phyloP scores from a whole-genome alignment of 2,113 vertebrate species.

The Albula glossodonta region DNA sequence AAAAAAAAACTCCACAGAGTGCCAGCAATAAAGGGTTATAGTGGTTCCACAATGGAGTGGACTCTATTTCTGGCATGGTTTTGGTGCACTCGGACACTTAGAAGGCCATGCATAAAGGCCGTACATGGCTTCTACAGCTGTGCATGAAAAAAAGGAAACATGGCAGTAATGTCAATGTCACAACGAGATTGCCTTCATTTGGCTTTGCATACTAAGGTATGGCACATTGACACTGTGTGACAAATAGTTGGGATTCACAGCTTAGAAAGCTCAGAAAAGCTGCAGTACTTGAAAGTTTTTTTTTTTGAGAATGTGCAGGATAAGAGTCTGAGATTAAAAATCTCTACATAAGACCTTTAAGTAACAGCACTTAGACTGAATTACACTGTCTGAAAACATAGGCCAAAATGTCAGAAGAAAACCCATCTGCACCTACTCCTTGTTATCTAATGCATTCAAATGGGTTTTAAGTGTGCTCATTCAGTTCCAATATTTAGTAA shows the following conservation, averaged over 20 bases:
- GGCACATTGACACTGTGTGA: neutral
- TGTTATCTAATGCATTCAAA: neutral
- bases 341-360: neutral
- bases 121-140: too few species aligned
- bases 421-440: neutral
- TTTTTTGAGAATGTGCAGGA: neutral
- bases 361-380: neutral
- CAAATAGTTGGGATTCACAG: neutral
- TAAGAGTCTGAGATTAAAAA: neutral
- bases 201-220: neutral
- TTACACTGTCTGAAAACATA: neutral
- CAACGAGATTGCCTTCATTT: neutral
- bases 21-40: too few species aligned
- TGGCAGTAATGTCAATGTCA: neutral
- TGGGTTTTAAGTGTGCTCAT: conserved; percentile 6
- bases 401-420: neutral
- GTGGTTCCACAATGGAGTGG: too few species aligned
- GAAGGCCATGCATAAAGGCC: too few species aligned
- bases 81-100: too few species aligned
- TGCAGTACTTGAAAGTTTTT: neutral
- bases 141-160: too few species aligned
- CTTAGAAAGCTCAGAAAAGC: neutral
- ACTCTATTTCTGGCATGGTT: too few species aligned
- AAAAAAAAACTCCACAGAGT: too few species aligned
- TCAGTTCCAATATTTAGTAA: neutral